Evolutionary conservation across 2,888 invertebrate species (phyloP).

Genomic region (Girardia tigrina): DNA sequence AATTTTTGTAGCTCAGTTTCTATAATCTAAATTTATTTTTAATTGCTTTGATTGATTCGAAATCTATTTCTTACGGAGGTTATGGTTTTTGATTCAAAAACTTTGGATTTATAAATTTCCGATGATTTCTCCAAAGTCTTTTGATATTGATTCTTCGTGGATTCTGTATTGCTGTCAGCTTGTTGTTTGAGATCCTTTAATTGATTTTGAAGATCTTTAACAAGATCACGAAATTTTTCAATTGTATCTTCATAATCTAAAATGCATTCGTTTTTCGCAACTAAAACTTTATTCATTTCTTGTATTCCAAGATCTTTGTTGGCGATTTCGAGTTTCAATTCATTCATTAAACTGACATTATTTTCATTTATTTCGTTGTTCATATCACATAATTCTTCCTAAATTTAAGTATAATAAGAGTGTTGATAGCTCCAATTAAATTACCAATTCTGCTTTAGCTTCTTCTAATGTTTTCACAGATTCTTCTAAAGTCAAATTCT

Average conservation of each 20-base stretch:
- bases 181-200: not conserved
- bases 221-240: conserved; percentile 74
- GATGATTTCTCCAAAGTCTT: not conserved
- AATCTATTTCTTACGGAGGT: conserved; percentile 52
- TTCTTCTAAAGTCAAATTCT: conserved; percentile 84
- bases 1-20: conserved; percentile 78
- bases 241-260: conserved; percentile 85
- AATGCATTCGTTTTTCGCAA: conserved; percentile 76
- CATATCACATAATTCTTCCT: conserved; percentile 61
- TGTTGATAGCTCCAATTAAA: conserved; percentile 49
- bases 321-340: conserved; percentile 86
- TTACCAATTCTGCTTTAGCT: conserved; percentile 73
- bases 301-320: conserved; percentile 52
- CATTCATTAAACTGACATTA: conserved; percentile 78
- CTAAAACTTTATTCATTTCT: conserved; percentile 56
- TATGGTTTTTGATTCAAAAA: conserved; percentile 59
- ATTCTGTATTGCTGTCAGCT: conserved; percentile 1
- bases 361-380: conserved; percentile 76
- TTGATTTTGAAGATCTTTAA: conserved; percentile 56
- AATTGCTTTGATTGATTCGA: not conserved
- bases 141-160: not conserved
- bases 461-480: conserved; percentile 58
- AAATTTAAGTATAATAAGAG: not conserved
- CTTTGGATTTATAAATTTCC: conserved; percentile 57
- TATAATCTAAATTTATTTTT: conserved; percentile 54